Percentiles rank a stretch among this genome's conserved stretches.
Evolutionary conservation across 2,797 vertebrate genomes (phyloP).

Genomic region (Acrossocheilus fasciatus): DNA sequence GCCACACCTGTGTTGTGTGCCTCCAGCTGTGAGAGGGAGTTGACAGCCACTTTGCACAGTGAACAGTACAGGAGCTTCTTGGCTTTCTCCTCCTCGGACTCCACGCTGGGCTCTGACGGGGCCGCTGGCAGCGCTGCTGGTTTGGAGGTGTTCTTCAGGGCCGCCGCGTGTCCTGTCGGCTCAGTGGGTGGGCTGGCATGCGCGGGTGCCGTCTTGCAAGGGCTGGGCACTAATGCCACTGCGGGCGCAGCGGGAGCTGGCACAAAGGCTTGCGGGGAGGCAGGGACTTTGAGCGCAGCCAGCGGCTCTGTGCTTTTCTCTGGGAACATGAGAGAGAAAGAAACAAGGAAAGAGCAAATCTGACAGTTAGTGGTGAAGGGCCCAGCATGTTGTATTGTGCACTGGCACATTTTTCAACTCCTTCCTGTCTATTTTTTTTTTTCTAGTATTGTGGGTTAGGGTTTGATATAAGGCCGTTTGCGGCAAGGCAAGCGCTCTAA

Average conservation of each 20-base stretch:
- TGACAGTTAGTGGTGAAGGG: constrained; percentile 44
- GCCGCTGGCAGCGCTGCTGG: constrained; percentile 60
- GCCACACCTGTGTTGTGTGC: constrained; percentile 93
- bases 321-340: constrained; percentile 56
- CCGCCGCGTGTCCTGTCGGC: constrained; percentile 57
- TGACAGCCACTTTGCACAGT: constrained; percentile 98
- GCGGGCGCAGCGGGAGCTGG: constrained; percentile 31
- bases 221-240: constrained; percentile 28
- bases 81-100: constrained; percentile 96
- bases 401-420: background rate
- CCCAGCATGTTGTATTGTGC: constrained; percentile 18
- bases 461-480: background rate
- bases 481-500: background rate
- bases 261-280: constrained; percentile 49
- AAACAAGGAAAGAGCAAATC: constrained; percentile 45
- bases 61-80: constrained; percentile 97
- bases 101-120: constrained; percentile 68
- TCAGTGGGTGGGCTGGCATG: constrained; percentile 78
- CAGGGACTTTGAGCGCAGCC: constrained; percentile 37
- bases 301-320: constrained; percentile 53
- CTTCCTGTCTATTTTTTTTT: constrained; percentile 2
- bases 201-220: constrained; percentile 69
- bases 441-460: background rate
- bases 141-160: constrained; percentile 69
- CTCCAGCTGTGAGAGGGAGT: constrained; percentile 95